These are phyloP conservation scores for Epicampocera succincta DNA, from an alignment of 2,888 invertebrate species.

Conservation along the genomic window DNA sequence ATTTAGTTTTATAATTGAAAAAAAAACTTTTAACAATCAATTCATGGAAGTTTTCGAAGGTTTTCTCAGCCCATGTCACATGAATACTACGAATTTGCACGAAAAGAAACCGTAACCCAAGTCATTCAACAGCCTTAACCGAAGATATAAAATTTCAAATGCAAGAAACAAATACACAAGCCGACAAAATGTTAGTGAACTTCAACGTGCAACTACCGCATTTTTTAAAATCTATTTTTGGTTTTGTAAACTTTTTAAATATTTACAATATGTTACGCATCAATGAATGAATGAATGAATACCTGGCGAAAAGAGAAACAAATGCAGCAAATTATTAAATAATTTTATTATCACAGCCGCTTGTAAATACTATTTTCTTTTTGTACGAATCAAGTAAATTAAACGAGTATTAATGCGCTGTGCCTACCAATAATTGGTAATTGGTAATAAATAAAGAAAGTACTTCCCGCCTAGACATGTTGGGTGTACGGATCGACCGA, in stretches of 20 bases:
- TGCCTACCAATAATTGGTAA: slow-evolving; percentile 48
- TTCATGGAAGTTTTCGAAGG: slow-evolving; percentile 2
- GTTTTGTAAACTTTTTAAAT: slow-evolving; percentile 36
- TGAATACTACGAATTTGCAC: slow-evolving; percentile 21
- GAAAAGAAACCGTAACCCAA: slow-evolving; percentile 44
- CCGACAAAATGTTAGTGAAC: slow-evolving; percentile 64
- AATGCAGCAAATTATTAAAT: slow-evolving; percentile 23
- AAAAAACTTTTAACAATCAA: background rate
- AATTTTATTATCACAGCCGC: slow-evolving; percentile 22
- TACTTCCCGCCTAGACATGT: slow-evolving; percentile 65
- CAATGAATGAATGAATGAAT: background rate
- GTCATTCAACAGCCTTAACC: background rate
- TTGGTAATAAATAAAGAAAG: slow-evolving; percentile 63
- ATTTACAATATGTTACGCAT: slow-evolving; percentile 53
- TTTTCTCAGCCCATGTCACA: slow-evolving; percentile 24
- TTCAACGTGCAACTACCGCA: slow-evolving; percentile 63
- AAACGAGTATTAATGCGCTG: slow-evolving; percentile 25
- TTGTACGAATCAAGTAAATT: slow-evolving; percentile 26
- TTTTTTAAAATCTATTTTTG: slow-evolving; percentile 27
- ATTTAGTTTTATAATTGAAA: no score
- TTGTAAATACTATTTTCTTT: slow-evolving; percentile 22
- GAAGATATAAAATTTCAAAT: slow-evolving; percentile 10
- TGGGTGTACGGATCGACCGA: slow-evolving; percentile 24
- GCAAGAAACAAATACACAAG: background rate
- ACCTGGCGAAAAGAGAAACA: slow-evolving; percentile 12